Evolutionary conservation across 1,140 invertebrate genomes (phyloP), one percentile per base, ranked within the genome.

Genomic region (Palaemon carinicauda): DNA sequence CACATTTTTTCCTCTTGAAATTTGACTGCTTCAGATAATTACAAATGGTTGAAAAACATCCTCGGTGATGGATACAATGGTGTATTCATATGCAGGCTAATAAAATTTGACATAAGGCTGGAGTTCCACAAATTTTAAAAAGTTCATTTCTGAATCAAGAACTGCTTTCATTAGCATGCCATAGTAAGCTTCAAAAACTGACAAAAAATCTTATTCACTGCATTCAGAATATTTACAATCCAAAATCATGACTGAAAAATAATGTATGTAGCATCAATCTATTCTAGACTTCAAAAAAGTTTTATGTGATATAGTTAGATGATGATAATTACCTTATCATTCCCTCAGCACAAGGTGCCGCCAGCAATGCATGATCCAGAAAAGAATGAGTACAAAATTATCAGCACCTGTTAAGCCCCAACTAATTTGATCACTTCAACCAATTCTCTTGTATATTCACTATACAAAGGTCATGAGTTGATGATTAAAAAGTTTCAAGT

Each of bases 131-230:
- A 31, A 54, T 75, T 75, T 65, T 69, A 56, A 69, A 81, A 33
- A 71, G 80, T 81, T 56, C 80, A 81, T 65, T 65, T 81, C 80
- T 69, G 80, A 81, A 81, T 81, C 80, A 81, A 69, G 56, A 81
- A n/a, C 71, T 81, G 80, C 80, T 65, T 50, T 71, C 60, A 56
- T 17, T 81, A 65, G 80, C 65, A 81, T 81, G 80, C 71, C n/a
- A 81, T 27, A 69, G 31, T 69, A 81, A 81, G 65, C 41, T 75
- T 75, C 10, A 80, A 80, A 53, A 41, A 41, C 41, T 41, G 41
- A 52, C 60, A 81, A 60, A 69, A 33, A 24, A 80, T 80, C 60
- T 54, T 33, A 80, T n/a, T 31, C 17, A 60, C 24, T 52, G 77
- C 53, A 80, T n/a, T 50, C 54, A 80, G 31, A 56, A 29, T 80